These are phyloP conservation scores for Elgaria multicarinata DNA, from an alignment of 2,113 vertebrate genomes.

Conservation along the genomic window DNA sequence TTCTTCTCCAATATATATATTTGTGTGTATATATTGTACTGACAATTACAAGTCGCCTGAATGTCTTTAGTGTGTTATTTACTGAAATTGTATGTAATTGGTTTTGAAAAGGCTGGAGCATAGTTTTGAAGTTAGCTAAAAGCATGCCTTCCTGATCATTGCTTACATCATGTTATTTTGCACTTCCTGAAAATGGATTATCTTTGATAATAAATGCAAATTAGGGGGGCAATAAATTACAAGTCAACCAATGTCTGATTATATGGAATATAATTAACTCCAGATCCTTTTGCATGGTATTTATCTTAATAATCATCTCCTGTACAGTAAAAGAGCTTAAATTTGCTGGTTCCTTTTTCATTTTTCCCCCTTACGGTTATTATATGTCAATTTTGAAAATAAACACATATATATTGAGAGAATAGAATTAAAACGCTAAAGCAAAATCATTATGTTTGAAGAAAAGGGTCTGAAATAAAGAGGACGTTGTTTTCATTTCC, in stretches of 20 bases:
- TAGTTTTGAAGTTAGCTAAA: conserved; percentile 76
- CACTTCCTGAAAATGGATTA: conserved; percentile 79
- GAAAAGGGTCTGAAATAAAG: conserved; percentile 52
- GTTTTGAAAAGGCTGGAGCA: conserved; percentile 68
- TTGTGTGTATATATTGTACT: conserved; percentile 34
- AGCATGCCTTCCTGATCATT: conserved; percentile 71
- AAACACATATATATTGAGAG: background rate
- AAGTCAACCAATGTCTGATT: conserved; percentile 78
- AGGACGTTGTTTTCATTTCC: conserved; percentile 44
- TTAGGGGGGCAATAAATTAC: conserved; percentile 85
- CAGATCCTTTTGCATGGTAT: conserved; percentile 65
- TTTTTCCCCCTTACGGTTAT: background rate
- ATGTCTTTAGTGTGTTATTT: conserved; percentile 63
- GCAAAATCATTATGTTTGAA: conserved; percentile 25
- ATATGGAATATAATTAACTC: conserved; percentile 73
- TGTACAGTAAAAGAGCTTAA: conserved; percentile 62
- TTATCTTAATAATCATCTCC: conserved; percentile 72
- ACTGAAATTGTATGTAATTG: conserved; percentile 66
- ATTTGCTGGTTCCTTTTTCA: conserved; percentile 30
- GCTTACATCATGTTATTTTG: conserved; percentile 72
- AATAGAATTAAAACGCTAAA: conserved; percentile 22
- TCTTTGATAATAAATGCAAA: conserved; percentile 83
- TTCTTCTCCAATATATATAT: background rate
- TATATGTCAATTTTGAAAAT: background rate
- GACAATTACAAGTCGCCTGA: conserved; percentile 49